phyloP scores from a whole-genome alignment of 2,113 vertebrate genomes.

The Nematolebias whitei region DNA sequence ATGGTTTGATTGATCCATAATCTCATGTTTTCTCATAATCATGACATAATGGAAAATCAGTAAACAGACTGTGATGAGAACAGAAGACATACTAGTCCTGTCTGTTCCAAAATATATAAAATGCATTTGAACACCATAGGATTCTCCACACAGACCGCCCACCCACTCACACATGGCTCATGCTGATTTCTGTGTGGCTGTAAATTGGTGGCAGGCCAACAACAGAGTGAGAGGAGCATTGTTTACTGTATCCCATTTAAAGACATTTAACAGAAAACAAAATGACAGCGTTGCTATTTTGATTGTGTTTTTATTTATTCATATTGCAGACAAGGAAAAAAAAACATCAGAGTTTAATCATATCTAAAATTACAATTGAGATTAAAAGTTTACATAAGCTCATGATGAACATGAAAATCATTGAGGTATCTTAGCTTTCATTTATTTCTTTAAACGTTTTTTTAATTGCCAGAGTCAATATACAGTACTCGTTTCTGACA shows the following conservation, averaged over 20 bases:
- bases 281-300: background rate
- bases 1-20: background rate
- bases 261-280: background rate
- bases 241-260: background rate
- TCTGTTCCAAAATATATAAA: background rate
- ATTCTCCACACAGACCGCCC: slow-evolving; percentile 3
- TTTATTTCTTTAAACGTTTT: background rate
- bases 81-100: background rate
- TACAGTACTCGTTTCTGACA: no score
- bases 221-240: background rate
- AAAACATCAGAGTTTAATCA: no score
- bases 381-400: background rate
- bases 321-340: background rate
- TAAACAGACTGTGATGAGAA: background rate
- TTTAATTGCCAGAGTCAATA: background rate
- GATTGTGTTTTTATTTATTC: background rate
- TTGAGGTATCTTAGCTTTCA: background rate
- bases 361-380: background rate
- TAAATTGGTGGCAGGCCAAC: background rate
- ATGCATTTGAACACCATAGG: background rate
- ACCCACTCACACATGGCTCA: slow-evolving; percentile 1
- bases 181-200: background rate
- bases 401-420: background rate
- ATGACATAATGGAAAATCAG: background rate
- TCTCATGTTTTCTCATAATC: background rate